Percentiles rank a stretch among this genome's conserved stretches.
Conservation (phyloP, 2,888 invertebrate genomes). For the Sinodicranocentrus sp. region DNA sequence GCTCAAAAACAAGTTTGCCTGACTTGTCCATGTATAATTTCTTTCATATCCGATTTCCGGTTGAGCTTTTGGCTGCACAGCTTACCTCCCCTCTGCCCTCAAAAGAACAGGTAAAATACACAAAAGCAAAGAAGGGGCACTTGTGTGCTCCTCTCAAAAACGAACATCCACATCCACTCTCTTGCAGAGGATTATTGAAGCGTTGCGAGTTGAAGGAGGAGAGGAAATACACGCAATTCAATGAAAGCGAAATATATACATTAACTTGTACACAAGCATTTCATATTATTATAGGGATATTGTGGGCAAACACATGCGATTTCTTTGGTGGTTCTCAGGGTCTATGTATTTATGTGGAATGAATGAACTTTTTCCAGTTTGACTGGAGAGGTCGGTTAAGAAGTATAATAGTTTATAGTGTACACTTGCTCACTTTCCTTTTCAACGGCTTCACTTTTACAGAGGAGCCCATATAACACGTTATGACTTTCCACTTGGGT, state of each 20-base stretch:
- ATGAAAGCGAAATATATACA: neutral
- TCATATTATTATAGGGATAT: neutral
- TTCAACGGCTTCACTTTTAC: neutral
- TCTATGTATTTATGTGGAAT: too few relatives aligned
- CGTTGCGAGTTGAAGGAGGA: neutral
- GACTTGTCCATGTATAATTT: constrained; percentile 66
- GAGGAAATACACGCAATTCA: constrained; percentile 8
- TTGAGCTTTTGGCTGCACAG: constrained; percentile 39
- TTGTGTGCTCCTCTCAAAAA: too few relatives aligned
- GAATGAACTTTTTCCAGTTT: too few relatives aligned
- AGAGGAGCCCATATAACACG: neutral
- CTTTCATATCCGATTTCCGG: constrained; percentile 75
- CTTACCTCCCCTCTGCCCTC: constrained; percentile 19
- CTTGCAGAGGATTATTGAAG: neutral
- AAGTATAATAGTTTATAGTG: neutral
- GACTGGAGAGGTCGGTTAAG: neutral
- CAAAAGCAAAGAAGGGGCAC: neutral
- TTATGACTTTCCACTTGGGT: neutral
- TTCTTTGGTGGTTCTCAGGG: too few relatives aligned
- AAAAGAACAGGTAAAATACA: neutral
- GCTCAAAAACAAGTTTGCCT: constrained; percentile 21
- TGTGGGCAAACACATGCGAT: too few relatives aligned
- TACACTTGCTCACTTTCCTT: constrained; percentile 6
- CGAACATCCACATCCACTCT: too few relatives aligned
- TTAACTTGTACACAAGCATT: too few relatives aligned